phyloP scores from a whole-genome alignment of 2,888 invertebrate genomes.

The Emmelina monodactyla region DNA sequence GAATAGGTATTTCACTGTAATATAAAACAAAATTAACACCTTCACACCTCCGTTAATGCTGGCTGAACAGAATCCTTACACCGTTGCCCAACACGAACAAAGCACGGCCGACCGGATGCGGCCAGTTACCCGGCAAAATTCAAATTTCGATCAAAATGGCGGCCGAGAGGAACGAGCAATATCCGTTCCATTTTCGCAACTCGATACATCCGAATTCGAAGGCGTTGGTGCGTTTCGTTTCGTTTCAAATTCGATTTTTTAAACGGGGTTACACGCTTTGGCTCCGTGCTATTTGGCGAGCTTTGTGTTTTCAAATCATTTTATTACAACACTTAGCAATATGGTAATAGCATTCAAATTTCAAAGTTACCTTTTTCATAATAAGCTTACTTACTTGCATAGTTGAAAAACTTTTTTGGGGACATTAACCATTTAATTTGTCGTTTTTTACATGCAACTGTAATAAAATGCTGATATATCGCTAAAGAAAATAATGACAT shows the following conservation, averaged over 20 bases:
- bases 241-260: slow-evolving; percentile 32
- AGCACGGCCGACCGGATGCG: slow-evolving; percentile 53
- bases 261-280: slow-evolving; percentile 27
- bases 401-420: no score
- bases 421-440: no score
- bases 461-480: no score
- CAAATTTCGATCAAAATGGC: slow-evolving; percentile 59
- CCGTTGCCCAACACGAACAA: slow-evolving; percentile 43
- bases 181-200: slow-evolving; percentile 65
- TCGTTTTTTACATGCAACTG: no score
- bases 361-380: no score
- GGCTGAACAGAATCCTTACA: neutral
- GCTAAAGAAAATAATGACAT: no score
- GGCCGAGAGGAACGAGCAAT: slow-evolving; percentile 56
- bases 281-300: no score
- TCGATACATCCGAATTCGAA: slow-evolving; percentile 34
- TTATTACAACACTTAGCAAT: no score
- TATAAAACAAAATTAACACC: slow-evolving; percentile 8
- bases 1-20: slow-evolving; percentile 10
- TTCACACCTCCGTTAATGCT: slow-evolving; percentile 14
- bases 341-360: no score
- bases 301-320: no score
- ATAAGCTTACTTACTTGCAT: no score
- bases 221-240: slow-evolving; percentile 49
- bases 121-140: slow-evolving; percentile 62